Conservation (phyloP, 2,113 vertebrate species). For the Macroglossus sobrinus region DNA sequence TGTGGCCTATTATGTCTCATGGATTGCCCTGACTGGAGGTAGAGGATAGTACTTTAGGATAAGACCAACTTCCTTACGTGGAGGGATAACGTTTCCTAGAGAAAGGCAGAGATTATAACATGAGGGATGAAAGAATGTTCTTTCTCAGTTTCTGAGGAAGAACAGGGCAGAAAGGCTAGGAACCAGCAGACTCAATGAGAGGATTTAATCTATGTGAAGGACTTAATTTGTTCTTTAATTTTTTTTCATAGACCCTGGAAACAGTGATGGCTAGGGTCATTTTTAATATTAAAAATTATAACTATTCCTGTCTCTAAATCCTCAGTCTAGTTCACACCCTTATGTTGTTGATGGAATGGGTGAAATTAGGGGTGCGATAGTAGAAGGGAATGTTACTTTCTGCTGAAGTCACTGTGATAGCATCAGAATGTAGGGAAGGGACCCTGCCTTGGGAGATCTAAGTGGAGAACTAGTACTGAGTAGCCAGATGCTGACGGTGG, state of each 20-base stretch:
- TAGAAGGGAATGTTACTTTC: neutral
- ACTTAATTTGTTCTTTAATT: constrained; percentile 2
- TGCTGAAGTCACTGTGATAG: neutral
- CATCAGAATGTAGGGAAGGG: neutral
- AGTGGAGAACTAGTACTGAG: neutral
- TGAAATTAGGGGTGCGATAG: neutral
- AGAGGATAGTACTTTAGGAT: neutral
- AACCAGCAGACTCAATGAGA: neutral
- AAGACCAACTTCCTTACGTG: neutral
- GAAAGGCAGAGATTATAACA: neutral
- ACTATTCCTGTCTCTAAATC: neutral
- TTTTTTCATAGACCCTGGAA: neutral
- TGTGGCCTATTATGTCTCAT: neutral
- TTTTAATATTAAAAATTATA: constrained; percentile 31
- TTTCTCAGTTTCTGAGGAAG: neutral
- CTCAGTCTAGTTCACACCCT: neutral
- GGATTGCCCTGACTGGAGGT: neutral
- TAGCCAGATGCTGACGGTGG: neutral
- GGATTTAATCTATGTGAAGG: neutral
- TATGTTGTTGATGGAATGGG: neutral
- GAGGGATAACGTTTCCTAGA: neutral
- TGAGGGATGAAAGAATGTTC: neutral
- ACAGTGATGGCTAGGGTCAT: neutral
- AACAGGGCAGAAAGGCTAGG: neutral
- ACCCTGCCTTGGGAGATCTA: neutral